Percentiles rank a stretch among this genome's conserved stretches.
These are phyloP conservation scores for Eriosoma lanigerum DNA, from an alignment of 1,140 invertebrate genomes.

Conservation along the genomic window DNA sequence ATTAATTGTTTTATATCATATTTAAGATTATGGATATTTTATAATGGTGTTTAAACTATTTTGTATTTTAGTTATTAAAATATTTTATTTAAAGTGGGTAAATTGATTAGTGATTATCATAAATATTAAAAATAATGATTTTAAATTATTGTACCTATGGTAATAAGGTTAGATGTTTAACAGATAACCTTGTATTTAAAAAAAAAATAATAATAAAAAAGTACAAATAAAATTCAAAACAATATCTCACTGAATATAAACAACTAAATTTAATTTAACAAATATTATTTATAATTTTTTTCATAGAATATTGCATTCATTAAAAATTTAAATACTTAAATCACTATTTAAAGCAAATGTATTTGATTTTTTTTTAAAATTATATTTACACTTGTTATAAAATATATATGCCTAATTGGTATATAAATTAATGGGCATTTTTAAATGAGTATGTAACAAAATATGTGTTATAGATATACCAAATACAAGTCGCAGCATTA, in stretches of 20 bases:
- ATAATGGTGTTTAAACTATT: too few species aligned
- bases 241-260: too few species aligned
- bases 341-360: not conserved
- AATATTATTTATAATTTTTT: not conserved
- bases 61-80: too few species aligned
- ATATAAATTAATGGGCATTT: not conserved
- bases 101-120: not conserved
- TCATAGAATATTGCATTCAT: not conserved
- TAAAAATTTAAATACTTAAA: not conserved
- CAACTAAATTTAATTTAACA: too few species aligned
- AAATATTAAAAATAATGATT: not conserved
- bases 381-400: too few species aligned
- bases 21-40: too few species aligned
- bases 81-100: too few species aligned
- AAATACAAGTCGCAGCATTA: conserved; percentile 1
- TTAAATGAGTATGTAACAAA: not conserved
- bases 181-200: not conserved
- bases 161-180: not conserved
- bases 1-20: too few species aligned
- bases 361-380: not conserved
- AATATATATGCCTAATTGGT: too few species aligned
- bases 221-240: too few species aligned
- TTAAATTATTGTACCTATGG: not conserved
- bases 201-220: too few species aligned
- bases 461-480: not conserved